A percentile compares a stretch with the other conserved stretches of the same genome.
phyloP scores from a whole-genome alignment of 2,113 vertebrate genomes.

The Gnathonemus echidnorhynchus region DNA sequence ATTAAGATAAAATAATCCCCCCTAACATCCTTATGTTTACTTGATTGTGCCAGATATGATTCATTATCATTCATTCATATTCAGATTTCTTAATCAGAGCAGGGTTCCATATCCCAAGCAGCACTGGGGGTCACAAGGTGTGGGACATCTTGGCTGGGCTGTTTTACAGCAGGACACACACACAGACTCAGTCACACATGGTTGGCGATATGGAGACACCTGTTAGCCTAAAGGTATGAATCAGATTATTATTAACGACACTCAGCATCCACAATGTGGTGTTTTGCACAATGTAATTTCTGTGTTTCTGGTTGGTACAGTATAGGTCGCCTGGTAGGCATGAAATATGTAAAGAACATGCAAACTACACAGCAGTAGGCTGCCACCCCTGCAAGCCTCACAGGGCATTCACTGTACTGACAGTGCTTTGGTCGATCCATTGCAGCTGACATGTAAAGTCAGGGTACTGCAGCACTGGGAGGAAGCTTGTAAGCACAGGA shows the following conservation, averaged over 20 bases:
- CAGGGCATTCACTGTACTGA: neutral
- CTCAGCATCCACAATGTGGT: neutral
- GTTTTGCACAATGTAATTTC: neutral
- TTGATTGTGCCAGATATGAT: neutral
- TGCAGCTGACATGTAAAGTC: neutral
- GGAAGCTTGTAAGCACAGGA: neutral
- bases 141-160: neutral
- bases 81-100: neutral
- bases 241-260: neutral
- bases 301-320: neutral
- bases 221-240: neutral
- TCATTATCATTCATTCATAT: neutral
- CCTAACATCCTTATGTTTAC: neutral
- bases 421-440: neutral
- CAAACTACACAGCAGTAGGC: neutral
- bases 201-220: neutral
- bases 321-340: neutral
- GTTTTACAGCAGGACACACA: neutral
- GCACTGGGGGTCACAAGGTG: neutral
- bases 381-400: neutral
- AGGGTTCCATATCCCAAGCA: neutral
- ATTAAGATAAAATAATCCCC: neutral
- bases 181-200: neutral
- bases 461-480: neutral
- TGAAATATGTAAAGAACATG: neutral